These are phyloP conservation scores for Crematogaster levior DNA, from an alignment of 2,888 invertebrate genomes.

Conservation along the genomic window DNA sequence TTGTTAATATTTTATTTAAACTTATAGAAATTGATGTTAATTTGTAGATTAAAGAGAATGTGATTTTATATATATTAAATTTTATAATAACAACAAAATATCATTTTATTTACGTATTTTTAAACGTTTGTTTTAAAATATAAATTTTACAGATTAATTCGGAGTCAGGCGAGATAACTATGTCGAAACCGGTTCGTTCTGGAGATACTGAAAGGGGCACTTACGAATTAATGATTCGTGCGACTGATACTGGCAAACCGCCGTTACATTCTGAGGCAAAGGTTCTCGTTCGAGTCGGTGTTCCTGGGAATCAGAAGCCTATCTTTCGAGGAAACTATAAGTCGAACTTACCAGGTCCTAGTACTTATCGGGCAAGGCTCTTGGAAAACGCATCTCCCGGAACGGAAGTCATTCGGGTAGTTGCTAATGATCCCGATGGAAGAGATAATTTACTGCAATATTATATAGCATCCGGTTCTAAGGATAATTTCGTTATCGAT, in stretches of 20 bases:
- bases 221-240: constrained; percentile 90
- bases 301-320: constrained; percentile 93
- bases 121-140: background rate
- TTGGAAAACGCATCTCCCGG: constrained; percentile 91
- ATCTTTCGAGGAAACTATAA: constrained; percentile 92
- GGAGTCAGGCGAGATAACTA: constrained; percentile 90
- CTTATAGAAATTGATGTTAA: background rate
- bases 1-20: background rate
- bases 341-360: constrained; percentile 87
- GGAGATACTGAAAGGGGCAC: constrained; percentile 92
- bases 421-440: constrained; percentile 93
- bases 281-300: constrained; percentile 91
- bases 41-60: background rate
- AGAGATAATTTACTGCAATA: constrained; percentile 90
- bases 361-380: constrained; percentile 90
- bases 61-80: background rate
- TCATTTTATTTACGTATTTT: background rate
- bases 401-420: constrained; percentile 89
- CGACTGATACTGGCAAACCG: constrained; percentile 91
- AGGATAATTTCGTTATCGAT: constrained; percentile 92
- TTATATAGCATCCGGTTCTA: constrained; percentile 90
- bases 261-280: constrained; percentile 89
- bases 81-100: background rate
- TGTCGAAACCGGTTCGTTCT: constrained; percentile 89
- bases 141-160: constrained; percentile 87